Conservation (phyloP, 2,113 vertebrate genomes). For the Aix galericulata region DNA sequence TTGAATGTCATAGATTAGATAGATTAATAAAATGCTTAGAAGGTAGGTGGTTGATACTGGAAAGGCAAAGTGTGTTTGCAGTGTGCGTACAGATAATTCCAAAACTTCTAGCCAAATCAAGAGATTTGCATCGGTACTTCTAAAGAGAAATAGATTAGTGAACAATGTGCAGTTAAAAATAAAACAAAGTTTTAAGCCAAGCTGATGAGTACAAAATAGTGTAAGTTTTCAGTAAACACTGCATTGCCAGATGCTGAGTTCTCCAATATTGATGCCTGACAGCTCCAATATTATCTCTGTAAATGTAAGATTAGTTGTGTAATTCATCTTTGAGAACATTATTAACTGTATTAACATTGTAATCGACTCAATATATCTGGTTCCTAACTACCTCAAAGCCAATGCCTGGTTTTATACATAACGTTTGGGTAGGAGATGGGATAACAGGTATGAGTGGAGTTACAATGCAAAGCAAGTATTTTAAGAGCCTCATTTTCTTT, state of each 20-base stretch:
- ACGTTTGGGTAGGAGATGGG: not conserved
- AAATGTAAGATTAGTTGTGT: not conserved
- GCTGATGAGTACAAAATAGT: not conserved
- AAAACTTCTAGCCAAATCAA: conserved; percentile 13
- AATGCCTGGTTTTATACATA: not conserved
- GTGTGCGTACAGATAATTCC: not conserved
- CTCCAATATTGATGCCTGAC: not conserved
- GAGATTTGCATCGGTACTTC: not conserved
- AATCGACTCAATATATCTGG: not conserved
- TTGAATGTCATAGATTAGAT: not conserved
- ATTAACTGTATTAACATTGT: not conserved
- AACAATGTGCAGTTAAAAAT: conserved; percentile 1
- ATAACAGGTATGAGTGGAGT: rapidly evolving
- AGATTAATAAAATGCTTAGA: not conserved
- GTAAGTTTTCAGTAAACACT: not conserved
- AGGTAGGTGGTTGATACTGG: not conserved
- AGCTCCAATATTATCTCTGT: not conserved
- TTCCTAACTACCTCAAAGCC: not conserved
- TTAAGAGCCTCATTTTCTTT: not conserved
- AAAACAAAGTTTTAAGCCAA: not conserved
- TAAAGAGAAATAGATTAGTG: conserved; percentile 19
- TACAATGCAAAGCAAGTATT: not conserved
- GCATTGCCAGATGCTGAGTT: not conserved
- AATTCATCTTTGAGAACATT: conserved; percentile 17
- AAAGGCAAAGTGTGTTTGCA: conserved; percentile 29